These are phyloP conservation scores for Carlito syrichta DNA, from an alignment of 2,113 vertebrate genomes.

Conservation along the genomic window DNA sequence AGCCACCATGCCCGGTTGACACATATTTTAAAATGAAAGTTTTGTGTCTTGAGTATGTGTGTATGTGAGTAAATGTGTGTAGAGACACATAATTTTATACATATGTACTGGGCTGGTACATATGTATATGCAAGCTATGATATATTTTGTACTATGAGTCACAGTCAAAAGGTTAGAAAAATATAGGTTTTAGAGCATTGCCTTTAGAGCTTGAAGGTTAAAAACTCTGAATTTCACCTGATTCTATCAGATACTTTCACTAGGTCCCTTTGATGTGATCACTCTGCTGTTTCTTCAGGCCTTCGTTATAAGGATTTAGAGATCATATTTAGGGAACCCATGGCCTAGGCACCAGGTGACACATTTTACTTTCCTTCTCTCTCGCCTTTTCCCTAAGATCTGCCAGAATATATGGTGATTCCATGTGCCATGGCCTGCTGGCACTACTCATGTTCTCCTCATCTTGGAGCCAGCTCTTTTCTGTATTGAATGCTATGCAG, in stretches of 20 bases:
- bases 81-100: no score
- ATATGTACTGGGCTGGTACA: no score
- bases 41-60: not conserved
- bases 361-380: rapidly evolving
- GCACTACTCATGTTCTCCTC: not conserved
- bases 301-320: not conserved
- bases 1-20: no score
- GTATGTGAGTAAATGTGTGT: not conserved
- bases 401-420: not conserved
- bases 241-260: not conserved
- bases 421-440: rapidly evolving
- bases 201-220: not conserved
- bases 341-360: not conserved
- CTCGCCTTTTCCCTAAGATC: not conserved
- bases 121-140: no score
- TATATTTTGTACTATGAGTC: not conserved
- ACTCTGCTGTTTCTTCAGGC: not conserved
- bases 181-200: not conserved
- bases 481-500: rapidly evolving
- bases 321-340: no score
- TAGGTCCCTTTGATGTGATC: not conserved
- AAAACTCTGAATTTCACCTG: not conserved
- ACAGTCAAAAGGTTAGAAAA: not conserved
- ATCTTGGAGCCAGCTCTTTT: not conserved
- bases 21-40: no score